Base-by-base conservation (phyloP, 23 tunicate genomes). In the Halocynthia aurantium region DNA sequence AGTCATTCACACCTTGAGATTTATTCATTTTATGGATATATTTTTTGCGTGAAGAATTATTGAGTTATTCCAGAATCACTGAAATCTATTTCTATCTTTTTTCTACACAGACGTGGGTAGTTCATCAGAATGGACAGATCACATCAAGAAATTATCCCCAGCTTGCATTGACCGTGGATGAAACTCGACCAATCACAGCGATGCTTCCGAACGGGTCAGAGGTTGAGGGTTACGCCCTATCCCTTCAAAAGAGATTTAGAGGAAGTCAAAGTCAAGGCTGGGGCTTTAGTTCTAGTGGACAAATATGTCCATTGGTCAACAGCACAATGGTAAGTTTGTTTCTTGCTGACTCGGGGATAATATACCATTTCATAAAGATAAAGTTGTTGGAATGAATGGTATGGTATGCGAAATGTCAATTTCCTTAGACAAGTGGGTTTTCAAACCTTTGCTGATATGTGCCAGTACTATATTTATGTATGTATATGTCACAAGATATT, bases 61-160 rank as follows among this genome's bases (percentile, higher is more conserved):
- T 72, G 2, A n/a, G 13, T 49, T 56, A 22, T n/a, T 19, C 31
- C 9, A 17, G 2, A 10, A 51, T 49, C 60, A 44, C 40, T 55
- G 19, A 74, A 74, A 74, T 18, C 62, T 18, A 74, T 13, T 22
- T 10, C 11, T 15, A 0, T 73, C 21, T 11, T 73, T 55, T 73
- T 5, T 6, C 74, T 31, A 19, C 61, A 5, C 57, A 89, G 96
- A 57, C 85, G 6, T 89, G 96, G 96, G 40, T 80, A 20, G 49
- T 89, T 86, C 77, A 84, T 69, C 85, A 83, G 15, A 80, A 62
- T 70, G 96, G 96, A 11, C 57, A 66, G 53, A 84, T 89, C 20
- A 84, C 82, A 50, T 80, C 88, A 0, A 73, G 85, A 21, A 84
- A 82, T 8, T 89, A 62, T 57, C 89, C 96, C 15, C 54, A 70